Base-by-base conservation (phyloP, 1,140 invertebrate genomes). In the Drosophila lacteicornis region DNA sequence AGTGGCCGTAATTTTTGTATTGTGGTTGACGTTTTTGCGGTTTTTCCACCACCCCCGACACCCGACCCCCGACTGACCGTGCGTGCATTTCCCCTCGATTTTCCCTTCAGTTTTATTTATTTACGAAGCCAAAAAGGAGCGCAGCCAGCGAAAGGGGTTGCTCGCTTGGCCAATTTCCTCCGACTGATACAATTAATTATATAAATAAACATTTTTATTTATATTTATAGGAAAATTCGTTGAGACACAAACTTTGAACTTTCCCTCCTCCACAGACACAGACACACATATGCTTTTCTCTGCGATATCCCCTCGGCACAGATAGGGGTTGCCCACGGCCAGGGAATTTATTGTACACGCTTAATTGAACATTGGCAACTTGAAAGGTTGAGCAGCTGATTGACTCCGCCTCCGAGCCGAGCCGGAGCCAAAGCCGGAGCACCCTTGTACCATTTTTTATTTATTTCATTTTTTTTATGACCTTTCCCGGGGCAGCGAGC, bases 351-450 rank as follows among this genome's bases (percentile, higher is more conserved):
- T 90, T 85, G 71, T 66, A 73, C 75, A 90, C 85, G 85, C 81
- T 90, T 90, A 90, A 90, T 90, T 90, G 86, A 90, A 79, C 85
- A 91, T 69, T 85, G 82, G 77, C 69, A 91, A 85, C 86, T 90
- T 82, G 75, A 90, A 90, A 82, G 85, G 67, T 74, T 56, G 60
- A 79, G 63, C 82, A 58, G 75, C 83, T 86, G 83, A 86, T 86
- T 82, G 83, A 87, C 83, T 86, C 75, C 84, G 74, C 82, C 82
- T 46, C 33, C 57, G 27, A 45, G 13, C 27, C 4, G 0, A n/a
- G 7, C 8, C 25, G 2, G 13, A 49, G 47, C 8, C 25, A 2
- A 3, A 49, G 47, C 27, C 50, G 2, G 11, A 8, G 69, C 65
- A 17, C 22, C 67, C 68, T 57, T 60, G 55, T 43, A 38, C 67